Percentiles rank a stretch among this genome's conserved stretches.
Conservation (phyloP, 35 echinoderm and acorn worm genomes). For the Apostichopus japonicus region DNA sequence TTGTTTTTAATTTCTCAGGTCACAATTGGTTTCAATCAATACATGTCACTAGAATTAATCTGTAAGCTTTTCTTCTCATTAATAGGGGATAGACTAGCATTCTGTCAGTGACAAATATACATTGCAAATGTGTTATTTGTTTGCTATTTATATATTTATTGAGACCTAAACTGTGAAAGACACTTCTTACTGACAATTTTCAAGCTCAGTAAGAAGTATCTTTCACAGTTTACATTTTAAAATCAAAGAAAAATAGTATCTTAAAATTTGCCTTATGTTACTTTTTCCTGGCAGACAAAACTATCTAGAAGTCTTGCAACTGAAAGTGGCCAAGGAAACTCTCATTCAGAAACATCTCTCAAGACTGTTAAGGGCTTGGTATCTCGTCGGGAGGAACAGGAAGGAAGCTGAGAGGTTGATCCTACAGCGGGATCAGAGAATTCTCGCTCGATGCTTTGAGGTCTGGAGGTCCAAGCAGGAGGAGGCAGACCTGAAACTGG, state of each 20-base stretch:
- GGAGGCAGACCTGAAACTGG: not conserved
- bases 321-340: not conserved
- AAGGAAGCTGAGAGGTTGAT: not conserved
- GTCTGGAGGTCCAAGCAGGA: not conserved
- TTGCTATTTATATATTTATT: too few species aligned
- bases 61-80: too few species aligned
- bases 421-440: not conserved
- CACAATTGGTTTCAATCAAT: too few species aligned
- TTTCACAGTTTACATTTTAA: not conserved
- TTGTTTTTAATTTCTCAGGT: too few species aligned
- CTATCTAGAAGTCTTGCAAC: not conserved
- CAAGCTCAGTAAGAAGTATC: too few species aligned
- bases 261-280: not conserved
- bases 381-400: not conserved
- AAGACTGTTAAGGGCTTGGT: not conserved
- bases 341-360: not conserved
- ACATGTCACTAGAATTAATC: too few species aligned
- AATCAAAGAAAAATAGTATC: not conserved
- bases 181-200: too few species aligned
- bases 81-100: too few species aligned
- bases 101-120: too few species aligned
- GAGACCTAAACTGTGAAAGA: too few species aligned
- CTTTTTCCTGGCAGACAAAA: slow-evolving; percentile 1
- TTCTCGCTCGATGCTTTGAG: not conserved
- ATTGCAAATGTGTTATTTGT: too few species aligned